These are phyloP conservation scores for Mastomys natalensis DNA, from an alignment of 2,113 vertebrate genomes.

Conservation along the genomic window DNA sequence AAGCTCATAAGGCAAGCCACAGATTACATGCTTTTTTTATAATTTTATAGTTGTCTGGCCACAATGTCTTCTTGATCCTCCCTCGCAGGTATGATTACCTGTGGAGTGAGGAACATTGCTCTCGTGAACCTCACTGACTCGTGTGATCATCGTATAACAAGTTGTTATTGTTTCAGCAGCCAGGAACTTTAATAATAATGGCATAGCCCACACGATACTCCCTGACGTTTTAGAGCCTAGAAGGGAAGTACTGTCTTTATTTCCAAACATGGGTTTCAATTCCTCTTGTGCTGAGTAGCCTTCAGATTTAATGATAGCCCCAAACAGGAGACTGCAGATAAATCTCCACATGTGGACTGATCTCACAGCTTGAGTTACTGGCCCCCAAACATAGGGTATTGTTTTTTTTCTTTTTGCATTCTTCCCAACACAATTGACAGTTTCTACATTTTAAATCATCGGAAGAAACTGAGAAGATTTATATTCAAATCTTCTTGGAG, in stretches of 20 bases:
- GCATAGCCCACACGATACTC: background rate
- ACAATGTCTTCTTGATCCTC: background rate
- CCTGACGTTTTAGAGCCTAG: conserved; percentile 30
- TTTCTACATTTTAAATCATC: conserved; percentile 82
- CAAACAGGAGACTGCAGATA: conserved; percentile 56
- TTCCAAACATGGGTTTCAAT: conserved; percentile 43
- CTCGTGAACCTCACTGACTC: background rate
- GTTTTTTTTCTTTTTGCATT: conserved; percentile 75
- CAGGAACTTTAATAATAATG: conserved; percentile 31
- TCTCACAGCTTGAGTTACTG: conserved; percentile 80
- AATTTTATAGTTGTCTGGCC: background rate
- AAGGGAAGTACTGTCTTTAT: conserved; percentile 30
- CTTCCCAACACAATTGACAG: conserved; percentile 71
- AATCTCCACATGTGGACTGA: conserved; percentile 68
- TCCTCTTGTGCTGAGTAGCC: conserved; percentile 57
- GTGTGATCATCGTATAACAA: background rate
- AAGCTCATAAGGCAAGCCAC: background rate
- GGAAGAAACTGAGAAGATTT: conserved; percentile 75
- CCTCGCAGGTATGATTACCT: background rate
- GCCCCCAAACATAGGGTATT: conserved; percentile 79
- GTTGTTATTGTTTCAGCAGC: conserved; percentile 23
- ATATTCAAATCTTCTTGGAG: conserved; percentile 78
- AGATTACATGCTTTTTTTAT: background rate
- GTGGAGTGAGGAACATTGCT: background rate
- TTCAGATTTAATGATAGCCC: conserved; percentile 6